These are phyloP conservation scores for Lasioglossum oenotherae DNA, from an alignment of 2,888 invertebrate species.

Conservation along the genomic window DNA sequence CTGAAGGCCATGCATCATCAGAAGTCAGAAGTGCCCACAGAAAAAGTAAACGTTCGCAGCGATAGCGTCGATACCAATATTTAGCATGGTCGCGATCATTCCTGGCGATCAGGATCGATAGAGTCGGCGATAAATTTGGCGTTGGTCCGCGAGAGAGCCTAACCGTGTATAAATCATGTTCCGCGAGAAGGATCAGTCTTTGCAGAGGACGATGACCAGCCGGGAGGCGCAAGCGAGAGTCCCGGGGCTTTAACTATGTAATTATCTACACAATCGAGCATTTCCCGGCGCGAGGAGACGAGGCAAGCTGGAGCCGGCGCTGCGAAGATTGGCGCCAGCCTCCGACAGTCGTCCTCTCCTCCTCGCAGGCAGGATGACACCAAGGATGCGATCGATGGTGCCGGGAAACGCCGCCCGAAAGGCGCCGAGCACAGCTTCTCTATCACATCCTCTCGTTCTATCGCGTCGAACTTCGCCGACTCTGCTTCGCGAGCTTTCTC, in stretches of 20 bases:
- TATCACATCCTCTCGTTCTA: neutral
- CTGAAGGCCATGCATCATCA: too few species aligned
- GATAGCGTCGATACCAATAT: neutral
- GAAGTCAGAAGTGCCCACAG: neutral
- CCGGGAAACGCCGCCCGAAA: conserved; percentile 58
- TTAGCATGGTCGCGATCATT: neutral
- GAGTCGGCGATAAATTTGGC: neutral
- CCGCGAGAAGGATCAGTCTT: neutral
- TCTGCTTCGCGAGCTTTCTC: neutral
- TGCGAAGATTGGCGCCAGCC: conserved; percentile 57
- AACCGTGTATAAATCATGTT: neutral
- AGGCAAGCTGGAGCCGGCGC: neutral
- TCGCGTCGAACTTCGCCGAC: neutral
- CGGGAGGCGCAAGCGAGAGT: conserved; percentile 1
- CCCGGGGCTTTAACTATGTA: conserved; percentile 46
- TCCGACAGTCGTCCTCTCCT: conserved; percentile 28
- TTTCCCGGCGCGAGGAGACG: conserved; percentile 26
- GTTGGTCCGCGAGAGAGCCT: neutral
- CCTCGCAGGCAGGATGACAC: conserved; percentile 59
- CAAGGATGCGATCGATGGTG: conserved; percentile 65
- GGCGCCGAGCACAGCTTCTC: conserved; percentile 45
- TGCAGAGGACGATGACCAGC: conserved; percentile 12
- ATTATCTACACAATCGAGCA: conserved; percentile 56
- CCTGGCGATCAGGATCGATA: neutral
- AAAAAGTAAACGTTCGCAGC: neutral